phyloP scores from a whole-genome alignment of 1,140 invertebrate genomes.

The Dryas iulia region DNA sequence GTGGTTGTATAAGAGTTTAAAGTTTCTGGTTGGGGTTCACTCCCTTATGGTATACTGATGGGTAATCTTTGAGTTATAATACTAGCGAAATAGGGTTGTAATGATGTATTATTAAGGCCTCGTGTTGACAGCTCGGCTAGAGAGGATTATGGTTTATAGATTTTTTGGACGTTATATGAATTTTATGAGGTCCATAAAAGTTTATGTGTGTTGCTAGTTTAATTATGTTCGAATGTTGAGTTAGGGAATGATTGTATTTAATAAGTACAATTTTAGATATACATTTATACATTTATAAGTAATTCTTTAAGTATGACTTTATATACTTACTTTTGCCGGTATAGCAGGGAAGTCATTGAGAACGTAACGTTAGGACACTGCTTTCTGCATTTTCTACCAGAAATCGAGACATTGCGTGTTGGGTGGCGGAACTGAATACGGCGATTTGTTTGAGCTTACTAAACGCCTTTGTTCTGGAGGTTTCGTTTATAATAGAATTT shows the following conservation, averaged over 20 bases:
- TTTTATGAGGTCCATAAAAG: slow-evolving; percentile 15
- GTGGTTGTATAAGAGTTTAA: slow-evolving; percentile 25
- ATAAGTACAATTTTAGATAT: too few species aligned
- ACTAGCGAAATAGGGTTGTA: slow-evolving; percentile 64
- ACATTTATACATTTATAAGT: too few species aligned
- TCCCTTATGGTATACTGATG: slow-evolving; percentile 56
- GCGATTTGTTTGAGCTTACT: too few species aligned
- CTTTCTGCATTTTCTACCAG: too few species aligned
- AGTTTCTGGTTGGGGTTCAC: slow-evolving; percentile 37
- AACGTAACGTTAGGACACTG: too few species aligned
- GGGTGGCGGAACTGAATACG: too few species aligned
- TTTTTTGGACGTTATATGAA: slow-evolving; percentile 13
- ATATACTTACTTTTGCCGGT: too few species aligned
- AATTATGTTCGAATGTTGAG: background rate
- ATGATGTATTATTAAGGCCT: slow-evolving; percentile 63
- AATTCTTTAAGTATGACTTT: too few species aligned
- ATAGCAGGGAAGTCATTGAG: too few species aligned
- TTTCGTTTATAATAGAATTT: too few species aligned
- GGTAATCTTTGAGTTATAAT: slow-evolving; percentile 74
- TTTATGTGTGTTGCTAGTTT: background rate
- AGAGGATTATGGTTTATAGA: slow-evolving; percentile 46
- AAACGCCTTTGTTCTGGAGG: too few species aligned
- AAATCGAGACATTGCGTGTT: too few species aligned
- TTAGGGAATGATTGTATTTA: background rate
- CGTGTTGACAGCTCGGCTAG: slow-evolving; percentile 58